Evolutionary conservation across 2,113 vertebrate genomes (phyloP), one percentile per base, ranked within the genome.

Genomic region (Loxodonta africana): DNA sequence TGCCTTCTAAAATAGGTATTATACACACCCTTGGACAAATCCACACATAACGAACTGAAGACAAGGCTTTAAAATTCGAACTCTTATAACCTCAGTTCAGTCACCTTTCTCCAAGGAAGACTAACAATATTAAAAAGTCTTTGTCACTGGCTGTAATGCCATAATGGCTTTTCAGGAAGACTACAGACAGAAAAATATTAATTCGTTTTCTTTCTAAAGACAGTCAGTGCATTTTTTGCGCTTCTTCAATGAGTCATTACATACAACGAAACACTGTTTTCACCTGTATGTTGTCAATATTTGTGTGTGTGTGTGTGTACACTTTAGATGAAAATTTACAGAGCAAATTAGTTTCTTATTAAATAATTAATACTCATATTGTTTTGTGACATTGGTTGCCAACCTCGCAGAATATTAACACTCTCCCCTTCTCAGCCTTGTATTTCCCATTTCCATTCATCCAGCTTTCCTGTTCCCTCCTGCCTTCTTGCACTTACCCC

Each of bases 121-220:
- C 98, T 98, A 97, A 98, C 98, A 98, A 98, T 97, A 88, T 96
- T 98, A 98, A 98, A 98, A 98, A 98, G 97, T 98, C 98, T 99
- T 98, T 98, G 98, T 99, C 97, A 98, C 98, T 98, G 99, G 95
- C 98, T 99, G 99, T 99, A 99, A 99, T 99, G 98, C 98, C 98
- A 98, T 99, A 99, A 99, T 98, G 98, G 98, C 98, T 98, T 99
- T 99, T 99, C 98, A 99, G 97, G 98, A 93, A 97, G 98, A 98
- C 87, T 98, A 96, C 98, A 98, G 98, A 98, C 98, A 97, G 97
- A 96, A 97, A 98, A 98, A 98, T 98, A 98, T 99, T 98, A 98
- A 99, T 99, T 98, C 98, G 98, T 98, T 98, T 98, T 99, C 98
- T 98, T 98, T 98, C 98, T 98, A 98, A 98, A 98, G 96, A 98